These are phyloP conservation scores for Bufotes viridis DNA, from an alignment of 2,797 vertebrate species.

Conservation along the genomic window DNA sequence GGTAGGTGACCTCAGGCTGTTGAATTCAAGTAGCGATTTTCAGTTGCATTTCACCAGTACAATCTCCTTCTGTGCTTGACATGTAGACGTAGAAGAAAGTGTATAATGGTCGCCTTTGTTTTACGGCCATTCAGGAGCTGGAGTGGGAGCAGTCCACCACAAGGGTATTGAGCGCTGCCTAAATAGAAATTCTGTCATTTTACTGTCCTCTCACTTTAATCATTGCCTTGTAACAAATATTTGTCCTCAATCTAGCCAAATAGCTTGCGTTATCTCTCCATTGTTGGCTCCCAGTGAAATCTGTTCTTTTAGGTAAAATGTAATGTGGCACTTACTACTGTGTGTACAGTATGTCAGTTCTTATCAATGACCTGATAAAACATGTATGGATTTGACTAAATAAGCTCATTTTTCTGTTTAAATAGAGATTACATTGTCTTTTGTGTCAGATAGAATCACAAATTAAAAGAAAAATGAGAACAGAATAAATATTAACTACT, in stretches of 20 bases:
- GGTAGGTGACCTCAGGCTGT: conserved; percentile 27
- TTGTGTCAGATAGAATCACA: neutral
- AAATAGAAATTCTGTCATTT: conserved; percentile 24
- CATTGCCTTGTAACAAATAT: conserved; percentile 27
- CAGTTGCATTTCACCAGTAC: conserved; percentile 8
- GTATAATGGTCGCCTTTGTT: conserved; percentile 34
- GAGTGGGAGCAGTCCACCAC: conserved; percentile 29
- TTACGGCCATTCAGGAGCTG: neutral
- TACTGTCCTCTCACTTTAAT: neutral
- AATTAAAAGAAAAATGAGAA: neutral
- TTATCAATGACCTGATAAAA: conserved; percentile 34
- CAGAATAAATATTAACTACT: conserved; percentile 9
- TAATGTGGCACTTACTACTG: neutral
- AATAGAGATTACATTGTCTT: conserved; percentile 44
- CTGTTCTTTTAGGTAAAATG: conserved; percentile 11
- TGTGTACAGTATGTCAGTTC: neutral
- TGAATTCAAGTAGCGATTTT: conserved; percentile 24
- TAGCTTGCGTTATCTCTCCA: neutral
- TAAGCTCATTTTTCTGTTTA: conserved; percentile 19
- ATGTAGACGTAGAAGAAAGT: neutral
- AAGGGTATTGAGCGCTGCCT: neutral
- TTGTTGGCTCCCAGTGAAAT: neutral
- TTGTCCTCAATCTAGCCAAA: neutral
- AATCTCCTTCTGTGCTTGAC: conserved; percentile 37
- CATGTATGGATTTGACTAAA: conserved; percentile 16